phyloP scores from a whole-genome alignment of 1,140 invertebrate species.

The Drosophila ercepeae region DNA sequence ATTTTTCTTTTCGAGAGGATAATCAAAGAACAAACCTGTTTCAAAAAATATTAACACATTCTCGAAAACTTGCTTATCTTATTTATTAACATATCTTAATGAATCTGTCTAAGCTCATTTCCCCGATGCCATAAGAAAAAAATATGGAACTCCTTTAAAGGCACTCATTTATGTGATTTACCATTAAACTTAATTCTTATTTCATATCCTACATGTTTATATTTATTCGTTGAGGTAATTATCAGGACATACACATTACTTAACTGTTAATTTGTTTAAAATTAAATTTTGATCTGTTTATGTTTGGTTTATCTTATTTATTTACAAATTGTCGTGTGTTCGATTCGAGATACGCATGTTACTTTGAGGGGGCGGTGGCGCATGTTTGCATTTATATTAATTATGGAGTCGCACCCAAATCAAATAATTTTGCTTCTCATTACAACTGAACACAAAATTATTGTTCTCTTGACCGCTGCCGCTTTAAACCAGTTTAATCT shows the following conservation, averaged over 20 bases:
- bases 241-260: slow-evolving; percentile 18
- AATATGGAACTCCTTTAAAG: slow-evolving; percentile 4
- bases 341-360: slow-evolving; percentile 36
- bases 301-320: slow-evolving; percentile 33
- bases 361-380: slow-evolving; percentile 18
- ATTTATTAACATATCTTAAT: slow-evolving; percentile 22
- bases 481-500: slow-evolving; percentile 53
- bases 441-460: slow-evolving; percentile 50
- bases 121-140: background rate
- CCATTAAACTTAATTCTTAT: slow-evolving; percentile 6
- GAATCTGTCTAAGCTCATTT: background rate
- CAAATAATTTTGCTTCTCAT: slow-evolving; percentile 31
- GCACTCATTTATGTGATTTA: slow-evolving; percentile 13
- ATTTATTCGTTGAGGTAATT: slow-evolving; percentile 19
- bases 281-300: slow-evolving; percentile 43
- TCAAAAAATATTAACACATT: background rate
- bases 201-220: background rate
- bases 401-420: slow-evolving; percentile 45
- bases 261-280: slow-evolving; percentile 26
- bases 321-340: slow-evolving; percentile 35
- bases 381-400: slow-evolving; percentile 45
- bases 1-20: background rate
- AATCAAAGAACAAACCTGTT: background rate
- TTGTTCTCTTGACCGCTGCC: slow-evolving; percentile 50
- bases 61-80: slow-evolving; percentile 1